Conservation (phyloP, 2,113 vertebrate genomes). For the Anguilla japonica region DNA sequence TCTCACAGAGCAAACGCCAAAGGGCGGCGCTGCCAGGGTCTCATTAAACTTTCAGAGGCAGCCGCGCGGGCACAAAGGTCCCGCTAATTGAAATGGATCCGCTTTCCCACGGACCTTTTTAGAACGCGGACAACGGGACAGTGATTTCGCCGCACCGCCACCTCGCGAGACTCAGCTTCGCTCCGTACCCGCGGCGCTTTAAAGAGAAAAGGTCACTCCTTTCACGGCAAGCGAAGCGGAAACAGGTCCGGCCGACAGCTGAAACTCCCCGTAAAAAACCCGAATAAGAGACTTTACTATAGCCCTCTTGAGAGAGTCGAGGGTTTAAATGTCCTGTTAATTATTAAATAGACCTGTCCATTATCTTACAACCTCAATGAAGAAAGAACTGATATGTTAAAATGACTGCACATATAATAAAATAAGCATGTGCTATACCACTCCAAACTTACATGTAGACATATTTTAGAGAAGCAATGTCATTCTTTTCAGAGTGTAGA, state of each 20-base stretch:
- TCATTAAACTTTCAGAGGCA: conserved; percentile 48
- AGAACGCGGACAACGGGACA: conserved; percentile 32
- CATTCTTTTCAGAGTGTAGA: too few species aligned
- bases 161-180: neutral
- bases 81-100: conserved; percentile 39
- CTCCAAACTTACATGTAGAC: too few species aligned
- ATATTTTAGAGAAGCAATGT: too few species aligned
- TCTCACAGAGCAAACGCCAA: conserved; percentile 40
- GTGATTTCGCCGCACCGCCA: conserved; percentile 35
- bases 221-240: neutral
- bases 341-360: neutral
- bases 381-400: too few species aligned
- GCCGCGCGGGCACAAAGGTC: conserved; percentile 27
- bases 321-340: neutral
- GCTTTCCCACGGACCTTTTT: conserved; percentile 33
- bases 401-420: too few species aligned
- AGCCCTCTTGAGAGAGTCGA: neutral
- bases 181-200: neutral
- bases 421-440: too few species aligned
- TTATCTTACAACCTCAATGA: neutral
- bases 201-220: neutral
- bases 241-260: neutral
- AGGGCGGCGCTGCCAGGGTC: conserved; percentile 53
- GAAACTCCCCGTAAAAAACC: neutral
- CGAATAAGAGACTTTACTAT: neutral